Percentiles rank a stretch among this genome's conserved stretches.
Evolutionary conservation across 2,113 vertebrate genomes (phyloP).

Genomic region (mouse (Mus musculus)): DNA sequence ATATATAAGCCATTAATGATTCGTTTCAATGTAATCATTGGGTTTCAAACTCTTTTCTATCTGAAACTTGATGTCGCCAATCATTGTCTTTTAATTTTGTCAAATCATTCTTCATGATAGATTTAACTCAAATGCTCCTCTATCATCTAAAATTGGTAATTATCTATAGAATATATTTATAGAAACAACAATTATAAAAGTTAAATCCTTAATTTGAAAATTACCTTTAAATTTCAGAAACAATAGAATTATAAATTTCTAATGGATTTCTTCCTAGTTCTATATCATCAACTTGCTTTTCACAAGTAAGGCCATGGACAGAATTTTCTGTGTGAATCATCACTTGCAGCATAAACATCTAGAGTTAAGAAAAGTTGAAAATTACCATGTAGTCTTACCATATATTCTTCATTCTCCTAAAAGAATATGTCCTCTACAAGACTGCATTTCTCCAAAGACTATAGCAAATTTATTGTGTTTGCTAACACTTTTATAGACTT

Average conservation of each 20-base stretch:
- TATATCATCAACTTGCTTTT: neutral
- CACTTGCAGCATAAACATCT: neutral
- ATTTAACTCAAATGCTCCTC: neutral
- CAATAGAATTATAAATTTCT: neutral
- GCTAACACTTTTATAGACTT: neutral
- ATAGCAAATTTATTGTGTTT: neutral
- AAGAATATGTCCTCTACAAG: neutral
- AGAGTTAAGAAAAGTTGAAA: neutral
- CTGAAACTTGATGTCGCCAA: neutral
- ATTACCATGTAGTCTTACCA: neutral
- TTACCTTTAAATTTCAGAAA: neutral
- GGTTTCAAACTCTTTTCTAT: neutral
- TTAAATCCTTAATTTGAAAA: neutral
- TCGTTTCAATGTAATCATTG: neutral
- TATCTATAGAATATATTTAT: neutral
- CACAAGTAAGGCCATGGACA: neutral
- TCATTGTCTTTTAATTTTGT: neutral
- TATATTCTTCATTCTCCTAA: neutral
- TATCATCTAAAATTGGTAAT: neutral
- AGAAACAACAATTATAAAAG: neutral
- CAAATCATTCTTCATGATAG: neutral
- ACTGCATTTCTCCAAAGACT: neutral
- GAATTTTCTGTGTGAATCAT: neutral
- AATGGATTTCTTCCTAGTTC: neutral
- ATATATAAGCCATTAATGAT: neutral